Percentiles rank a stretch among this genome's conserved stretches.
These are phyloP conservation scores for Poecilia latipinna DNA, from an alignment of 2,113 vertebrate species.

Conservation along the genomic window DNA sequence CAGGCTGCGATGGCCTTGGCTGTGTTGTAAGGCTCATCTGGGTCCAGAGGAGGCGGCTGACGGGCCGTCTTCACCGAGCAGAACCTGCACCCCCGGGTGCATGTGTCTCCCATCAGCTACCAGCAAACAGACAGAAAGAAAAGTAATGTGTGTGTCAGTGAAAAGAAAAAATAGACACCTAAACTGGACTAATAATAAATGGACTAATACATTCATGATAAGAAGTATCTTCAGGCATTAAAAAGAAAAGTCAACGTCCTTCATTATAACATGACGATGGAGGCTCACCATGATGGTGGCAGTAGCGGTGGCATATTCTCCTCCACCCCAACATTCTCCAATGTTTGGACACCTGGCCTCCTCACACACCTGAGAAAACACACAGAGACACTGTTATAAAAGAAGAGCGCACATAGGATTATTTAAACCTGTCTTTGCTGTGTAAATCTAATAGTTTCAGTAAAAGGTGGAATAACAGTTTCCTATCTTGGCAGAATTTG, in stretches of 20 bases:
- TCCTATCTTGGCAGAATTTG: background rate
- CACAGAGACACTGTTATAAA: background rate
- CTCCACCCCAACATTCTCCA: slow-evolving; percentile 98
- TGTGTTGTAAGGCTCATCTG: slow-evolving; percentile 89
- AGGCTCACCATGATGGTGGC: slow-evolving; percentile 96
- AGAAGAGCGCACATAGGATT: background rate
- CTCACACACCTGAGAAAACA: slow-evolving; percentile 89
- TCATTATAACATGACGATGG: background rate
- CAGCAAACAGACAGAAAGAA: background rate
- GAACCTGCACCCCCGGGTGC: slow-evolving; percentile 96
- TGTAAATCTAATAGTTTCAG: background rate
- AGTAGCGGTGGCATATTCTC: slow-evolving; percentile 92
- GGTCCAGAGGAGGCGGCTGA: slow-evolving; percentile 87
- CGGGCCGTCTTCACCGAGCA: slow-evolving; percentile 95
- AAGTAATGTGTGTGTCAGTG: background rate
- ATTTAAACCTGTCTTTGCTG: background rate
- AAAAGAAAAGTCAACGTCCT: background rate
- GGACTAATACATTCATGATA: background rate
- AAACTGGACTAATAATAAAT: too few species aligned
- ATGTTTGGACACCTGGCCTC: slow-evolving; percentile 98
- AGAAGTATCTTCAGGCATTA: background rate
- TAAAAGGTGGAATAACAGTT: background rate
- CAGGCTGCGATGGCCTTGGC: slow-evolving; percentile 91
- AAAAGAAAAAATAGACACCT: background rate
- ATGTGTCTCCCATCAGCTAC: slow-evolving; percentile 97